phyloP scores from a whole-genome alignment of 2,113 vertebrate genomes.

The Genyomyrus donnyi region DNA sequence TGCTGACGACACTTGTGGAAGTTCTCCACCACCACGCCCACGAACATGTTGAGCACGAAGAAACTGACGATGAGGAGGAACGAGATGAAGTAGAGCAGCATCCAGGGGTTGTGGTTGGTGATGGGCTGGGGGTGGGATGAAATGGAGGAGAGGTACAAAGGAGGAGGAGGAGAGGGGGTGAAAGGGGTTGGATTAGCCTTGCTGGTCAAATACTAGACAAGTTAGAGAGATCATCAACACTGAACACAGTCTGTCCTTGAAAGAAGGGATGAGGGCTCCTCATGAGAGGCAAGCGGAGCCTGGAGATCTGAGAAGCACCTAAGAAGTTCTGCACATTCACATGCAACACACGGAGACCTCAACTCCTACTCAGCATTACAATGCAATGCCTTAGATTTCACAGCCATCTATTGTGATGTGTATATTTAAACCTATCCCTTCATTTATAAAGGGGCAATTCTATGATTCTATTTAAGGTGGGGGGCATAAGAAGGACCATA shows the following conservation, averaged over 20 bases:
- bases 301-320: background rate
- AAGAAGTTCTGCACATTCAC: background rate
- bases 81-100: constrained; percentile 97
- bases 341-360: background rate
- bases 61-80: constrained; percentile 98
- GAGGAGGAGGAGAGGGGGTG: background rate
- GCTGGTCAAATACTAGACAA: background rate
- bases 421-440: background rate
- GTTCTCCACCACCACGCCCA: constrained; percentile 95
- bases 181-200: background rate
- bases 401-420: background rate
- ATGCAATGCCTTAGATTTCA: background rate
- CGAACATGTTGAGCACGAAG: constrained; percentile 98
- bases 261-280: background rate
- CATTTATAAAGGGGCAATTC: background rate
- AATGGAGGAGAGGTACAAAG: background rate
- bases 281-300: background rate
- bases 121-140: constrained; percentile 62
- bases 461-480: background rate
- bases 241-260: background rate
- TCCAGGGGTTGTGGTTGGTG: constrained; percentile 97
- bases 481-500: background rate
- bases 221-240: background rate
- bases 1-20: constrained; percentile 97
- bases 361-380: background rate